Evolutionary conservation across 2,113 vertebrate genomes (phyloP).

Genomic region (Cyprinus carpio): DNA sequence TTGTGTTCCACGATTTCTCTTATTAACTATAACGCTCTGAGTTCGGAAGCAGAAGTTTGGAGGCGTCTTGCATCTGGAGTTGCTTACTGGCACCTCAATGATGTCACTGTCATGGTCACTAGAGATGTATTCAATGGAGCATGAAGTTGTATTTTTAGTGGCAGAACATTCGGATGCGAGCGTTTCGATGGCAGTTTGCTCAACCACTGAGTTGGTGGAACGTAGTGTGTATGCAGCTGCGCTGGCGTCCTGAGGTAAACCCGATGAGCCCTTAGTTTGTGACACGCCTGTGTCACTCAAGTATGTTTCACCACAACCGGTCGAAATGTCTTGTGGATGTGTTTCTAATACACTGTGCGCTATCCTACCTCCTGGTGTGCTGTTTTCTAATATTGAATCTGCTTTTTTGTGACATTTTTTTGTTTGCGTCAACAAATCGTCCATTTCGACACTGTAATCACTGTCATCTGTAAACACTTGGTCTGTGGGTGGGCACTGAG

Average conservation of each 20-base stretch:
- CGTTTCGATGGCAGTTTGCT: constrained; percentile 64
- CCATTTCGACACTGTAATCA: background rate
- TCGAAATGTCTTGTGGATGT: background rate
- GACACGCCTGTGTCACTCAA: constrained; percentile 10
- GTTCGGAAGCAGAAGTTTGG: background rate
- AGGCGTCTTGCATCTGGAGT: constrained; percentile 29
- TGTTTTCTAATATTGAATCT: background rate
- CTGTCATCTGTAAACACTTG: background rate
- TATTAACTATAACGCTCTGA: background rate
- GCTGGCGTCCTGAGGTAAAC: constrained; percentile 24
- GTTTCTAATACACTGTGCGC: background rate
- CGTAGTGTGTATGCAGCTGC: background rate
- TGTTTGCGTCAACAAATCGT: background rate
- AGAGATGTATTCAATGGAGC: constrained; percentile 55
- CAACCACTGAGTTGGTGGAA: constrained; percentile 35
- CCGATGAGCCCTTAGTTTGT: background rate
- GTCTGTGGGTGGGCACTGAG: constrained; percentile 16
- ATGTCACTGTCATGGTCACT: constrained; percentile 72
- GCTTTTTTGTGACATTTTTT: background rate
- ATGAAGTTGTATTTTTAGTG: constrained; percentile 33
- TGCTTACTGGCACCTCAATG: constrained; percentile 62
- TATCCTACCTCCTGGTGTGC: background rate
- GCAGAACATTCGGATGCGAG: constrained; percentile 63
- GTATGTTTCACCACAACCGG: background rate
- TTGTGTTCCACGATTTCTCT: background rate